Conservation (phyloP, 2,113 vertebrate species). For the Myiopsitta monachus region DNA sequence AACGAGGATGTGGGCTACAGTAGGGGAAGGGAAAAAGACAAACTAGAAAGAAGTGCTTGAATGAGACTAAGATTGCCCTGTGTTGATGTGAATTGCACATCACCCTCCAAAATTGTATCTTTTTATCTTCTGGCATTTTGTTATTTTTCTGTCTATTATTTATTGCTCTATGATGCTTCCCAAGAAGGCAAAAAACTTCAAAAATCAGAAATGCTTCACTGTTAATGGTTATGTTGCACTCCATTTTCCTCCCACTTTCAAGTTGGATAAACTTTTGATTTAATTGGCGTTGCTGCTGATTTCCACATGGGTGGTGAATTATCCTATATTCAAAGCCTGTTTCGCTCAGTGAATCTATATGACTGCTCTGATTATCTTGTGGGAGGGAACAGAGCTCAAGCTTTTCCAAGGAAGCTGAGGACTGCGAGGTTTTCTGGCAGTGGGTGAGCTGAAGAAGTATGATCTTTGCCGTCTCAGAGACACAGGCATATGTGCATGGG, state of each 20-base stretch:
- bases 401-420: not conserved
- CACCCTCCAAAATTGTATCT: not conserved
- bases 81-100: not conserved
- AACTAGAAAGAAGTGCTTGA: not conserved
- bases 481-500: rapidly evolving
- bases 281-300: not conserved
- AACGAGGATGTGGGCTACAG: not conserved
- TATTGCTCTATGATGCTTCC: not conserved
- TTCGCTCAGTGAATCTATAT: not conserved
- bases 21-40: not conserved
- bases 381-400: not conserved
- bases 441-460: not conserved
- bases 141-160: not conserved
- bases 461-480: not conserved
- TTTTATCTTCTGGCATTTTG: not conserved
- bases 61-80: not conserved
- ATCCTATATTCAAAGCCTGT: not conserved
- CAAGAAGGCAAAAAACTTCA: not conserved
- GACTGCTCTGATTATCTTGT: not conserved
- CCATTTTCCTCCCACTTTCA: not conserved
- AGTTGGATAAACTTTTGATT: not conserved
- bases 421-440: not conserved
- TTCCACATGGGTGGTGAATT: not conserved
- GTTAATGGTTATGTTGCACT: not conserved
- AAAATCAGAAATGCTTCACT: not conserved